Conservation (phyloP, 2,888 invertebrate species). For the Ectobius pallidus region DNA sequence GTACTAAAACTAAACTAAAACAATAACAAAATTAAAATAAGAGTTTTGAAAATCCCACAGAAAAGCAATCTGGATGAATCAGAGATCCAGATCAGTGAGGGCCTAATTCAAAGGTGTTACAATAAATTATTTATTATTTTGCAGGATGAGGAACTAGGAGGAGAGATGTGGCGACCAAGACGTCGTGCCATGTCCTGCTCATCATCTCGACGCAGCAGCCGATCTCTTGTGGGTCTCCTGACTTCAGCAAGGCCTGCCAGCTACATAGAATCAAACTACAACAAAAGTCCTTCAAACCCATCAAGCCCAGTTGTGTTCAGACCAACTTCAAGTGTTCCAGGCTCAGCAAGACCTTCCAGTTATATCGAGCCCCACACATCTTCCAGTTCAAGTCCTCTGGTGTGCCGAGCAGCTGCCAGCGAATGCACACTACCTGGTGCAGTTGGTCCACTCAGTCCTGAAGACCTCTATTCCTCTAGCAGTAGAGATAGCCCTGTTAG, state of each 20-base stretch:
- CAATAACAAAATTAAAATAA: too few relatives aligned
- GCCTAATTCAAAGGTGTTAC: too few relatives aligned
- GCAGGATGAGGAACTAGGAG: conserved; percentile 52
- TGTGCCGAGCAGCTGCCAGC: not conserved
- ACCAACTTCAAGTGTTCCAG: not conserved
- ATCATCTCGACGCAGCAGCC: conserved; percentile 41
- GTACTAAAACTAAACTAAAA: too few relatives aligned
- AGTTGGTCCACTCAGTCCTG: conserved; percentile 2
- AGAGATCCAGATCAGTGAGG: too few relatives aligned
- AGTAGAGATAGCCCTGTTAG: conserved; percentile 1
- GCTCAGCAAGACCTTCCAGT: conserved; percentile 8
- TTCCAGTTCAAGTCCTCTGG: not conserved
- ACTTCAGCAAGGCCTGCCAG: conserved; percentile 38
- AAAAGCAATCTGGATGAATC: too few relatives aligned
- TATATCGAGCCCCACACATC: conserved; percentile 5
- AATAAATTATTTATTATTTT: too few relatives aligned
- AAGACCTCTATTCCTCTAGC: not conserved
- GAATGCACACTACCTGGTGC: conserved; percentile 17
- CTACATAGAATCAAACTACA: conserved; percentile 27
- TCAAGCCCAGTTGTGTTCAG: conserved; percentile 4
- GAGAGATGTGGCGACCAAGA: conserved; percentile 50
- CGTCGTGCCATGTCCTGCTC: conserved; percentile 44
- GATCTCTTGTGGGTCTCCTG: conserved; percentile 41
- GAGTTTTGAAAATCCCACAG: too few relatives aligned
- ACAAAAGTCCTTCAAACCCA: conserved; percentile 4